Conservation (phyloP, 2,888 invertebrate genomes). For the Erpobdella octoculata region DNA sequence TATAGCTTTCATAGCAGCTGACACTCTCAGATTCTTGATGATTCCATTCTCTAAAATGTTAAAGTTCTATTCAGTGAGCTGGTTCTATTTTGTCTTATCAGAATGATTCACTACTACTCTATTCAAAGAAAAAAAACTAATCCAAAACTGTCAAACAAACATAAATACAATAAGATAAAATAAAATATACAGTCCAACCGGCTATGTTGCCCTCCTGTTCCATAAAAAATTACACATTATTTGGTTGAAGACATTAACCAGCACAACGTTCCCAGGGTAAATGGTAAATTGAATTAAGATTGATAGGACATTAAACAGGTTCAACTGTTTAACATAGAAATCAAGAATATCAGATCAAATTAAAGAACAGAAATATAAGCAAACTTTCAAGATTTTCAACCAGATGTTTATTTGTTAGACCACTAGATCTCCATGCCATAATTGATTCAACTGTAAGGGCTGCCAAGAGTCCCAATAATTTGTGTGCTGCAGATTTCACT, state of each 20-base stretch:
- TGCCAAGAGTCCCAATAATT: neutral
- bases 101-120: no score
- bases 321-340: no score
- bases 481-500: neutral
- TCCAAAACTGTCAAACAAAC: no score
- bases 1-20: constrained; percentile 48
- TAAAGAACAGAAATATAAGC: no score
- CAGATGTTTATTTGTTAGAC: constrained; percentile 35
- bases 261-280: no score
- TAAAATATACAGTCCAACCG: no score
- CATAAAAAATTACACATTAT: neutral
- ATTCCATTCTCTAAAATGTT: constrained; percentile 47
- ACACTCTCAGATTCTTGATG: constrained; percentile 44
- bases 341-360: no score
- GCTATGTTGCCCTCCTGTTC: no score
- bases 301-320: no score
- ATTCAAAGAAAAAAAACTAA: no score
- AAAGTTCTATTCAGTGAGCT: neutral
- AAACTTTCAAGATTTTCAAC: constrained; percentile 35
- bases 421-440: constrained; percentile 41
- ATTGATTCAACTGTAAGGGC: neutral
- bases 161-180: no score
- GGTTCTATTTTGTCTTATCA: neutral
- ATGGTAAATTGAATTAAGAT: no score
- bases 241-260: neutral